Conservation (phyloP, 1,140 invertebrate species). For the Temnothorax curvispinosus region DNA sequence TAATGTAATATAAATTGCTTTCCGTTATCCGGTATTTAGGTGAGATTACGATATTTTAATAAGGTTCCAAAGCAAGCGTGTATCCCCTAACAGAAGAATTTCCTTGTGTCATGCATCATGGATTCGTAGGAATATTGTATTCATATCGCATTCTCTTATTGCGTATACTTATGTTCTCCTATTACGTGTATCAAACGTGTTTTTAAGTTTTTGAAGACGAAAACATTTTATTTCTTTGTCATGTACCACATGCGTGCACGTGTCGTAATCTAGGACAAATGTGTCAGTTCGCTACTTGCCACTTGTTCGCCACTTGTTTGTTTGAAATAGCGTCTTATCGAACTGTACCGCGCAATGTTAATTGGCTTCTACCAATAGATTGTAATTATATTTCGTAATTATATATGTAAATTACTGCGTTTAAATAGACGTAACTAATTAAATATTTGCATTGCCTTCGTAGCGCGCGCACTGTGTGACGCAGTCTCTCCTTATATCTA, state of each 20-base stretch:
- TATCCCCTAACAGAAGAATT: background rate
- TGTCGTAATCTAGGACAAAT: conserved; percentile 21
- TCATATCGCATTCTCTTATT: background rate
- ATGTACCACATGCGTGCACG: background rate
- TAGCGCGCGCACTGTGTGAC: background rate
- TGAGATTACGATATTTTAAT: background rate
- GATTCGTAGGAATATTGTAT: background rate
- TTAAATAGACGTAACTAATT: conserved; percentile 26
- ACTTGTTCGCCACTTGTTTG: conserved; percentile 38
- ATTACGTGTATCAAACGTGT: background rate
- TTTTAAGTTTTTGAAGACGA: background rate
- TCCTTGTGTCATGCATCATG: background rate
- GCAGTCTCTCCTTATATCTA: background rate
- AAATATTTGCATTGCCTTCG: conserved; percentile 39
- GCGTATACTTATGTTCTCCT: no score
- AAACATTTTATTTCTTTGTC: background rate
- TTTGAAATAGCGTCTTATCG: conserved; percentile 13
- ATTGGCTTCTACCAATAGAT: conserved; percentile 5
- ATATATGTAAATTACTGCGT: conserved; percentile 19
- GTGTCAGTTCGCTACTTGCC: conserved; percentile 19
- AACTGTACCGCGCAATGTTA: background rate
- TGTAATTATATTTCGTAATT: conserved; percentile 34
- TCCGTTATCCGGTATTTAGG: background rate
- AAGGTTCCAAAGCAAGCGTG: background rate
- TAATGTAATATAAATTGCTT: background rate